Base-by-base conservation (phyloP, 1,140 invertebrate species). In the Euschistus heros region DNA sequence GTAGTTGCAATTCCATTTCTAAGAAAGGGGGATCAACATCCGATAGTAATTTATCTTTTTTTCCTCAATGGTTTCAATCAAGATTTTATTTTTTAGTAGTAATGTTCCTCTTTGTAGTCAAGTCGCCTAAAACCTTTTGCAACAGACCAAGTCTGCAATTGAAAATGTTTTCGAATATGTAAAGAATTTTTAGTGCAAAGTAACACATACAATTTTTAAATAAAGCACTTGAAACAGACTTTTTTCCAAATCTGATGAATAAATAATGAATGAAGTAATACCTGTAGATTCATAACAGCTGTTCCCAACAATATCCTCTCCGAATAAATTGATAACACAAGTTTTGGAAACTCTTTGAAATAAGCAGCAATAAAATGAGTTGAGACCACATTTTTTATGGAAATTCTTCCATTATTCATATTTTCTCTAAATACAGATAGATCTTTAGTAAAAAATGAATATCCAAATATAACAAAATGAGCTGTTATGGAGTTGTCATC, bases 271-370 rank as follows among this genome's bases (percentile, higher is more conserved):
- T 10, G 0, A 54, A 54, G 18, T n/a, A 24, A 24, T 64, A 67
- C 66, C 57, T 67, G 42, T 7, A 67, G 15, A 52, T 67, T 62
- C 46, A 67, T 46, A 20, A 27, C n/a, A 52, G 63, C 42, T 17
- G n/a, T 65, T 26, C 62, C n/a, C 66, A 22, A 67, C 15, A 37
- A 64, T 60, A 26, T 47, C 47, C 8, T 64, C 66, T 50, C 24
- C 55, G 50, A 67, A 14, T 61, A 64, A 33, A 67, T 14, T 27
- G 47, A 47, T 18, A 67, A 63, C 22, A 44, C 61, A 13, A 67
- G 57, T 30, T 24, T 59, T 22, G 62, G 63, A 30, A 67, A 67
- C 27, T 63, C 62, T 60, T 57, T 67, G 59, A 67, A 67, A 52
- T 67, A 67, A 50, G 66, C 62, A 20, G 37, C 22, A 17, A 67